These are phyloP conservation scores for Sus scrofa DNA, from an alignment of 2,113 vertebrate species.

Conservation along the genomic window T2T-Sscrofa CM000812.6:59737001-59737500, in stretches of 20 bases:
- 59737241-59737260: not conserved
- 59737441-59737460: not conserved
- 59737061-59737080: not conserved
- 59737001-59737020: not conserved
- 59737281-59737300: conserved; percentile 60
- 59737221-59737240: not conserved
- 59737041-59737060: not conserved
- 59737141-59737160: not conserved
- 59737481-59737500: not conserved
- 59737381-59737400: not conserved
- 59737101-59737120: not conserved
- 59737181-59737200: not conserved
- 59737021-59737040: not conserved
- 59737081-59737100: not conserved
- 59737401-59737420: not conserved
- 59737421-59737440: conserved; percentile 21
- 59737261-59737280: conserved; percentile 29
- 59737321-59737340: conserved; percentile 53
- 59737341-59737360: conserved; percentile 54
- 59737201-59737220: not conserved
- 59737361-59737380: not conserved
- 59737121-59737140: not conserved
- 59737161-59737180: not conserved
- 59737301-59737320: conserved; percentile 64
- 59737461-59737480: not conserved